phyloP scores from a whole-genome alignment of 2,888 invertebrate genomes.

The Laspeyria flexula region DNA sequence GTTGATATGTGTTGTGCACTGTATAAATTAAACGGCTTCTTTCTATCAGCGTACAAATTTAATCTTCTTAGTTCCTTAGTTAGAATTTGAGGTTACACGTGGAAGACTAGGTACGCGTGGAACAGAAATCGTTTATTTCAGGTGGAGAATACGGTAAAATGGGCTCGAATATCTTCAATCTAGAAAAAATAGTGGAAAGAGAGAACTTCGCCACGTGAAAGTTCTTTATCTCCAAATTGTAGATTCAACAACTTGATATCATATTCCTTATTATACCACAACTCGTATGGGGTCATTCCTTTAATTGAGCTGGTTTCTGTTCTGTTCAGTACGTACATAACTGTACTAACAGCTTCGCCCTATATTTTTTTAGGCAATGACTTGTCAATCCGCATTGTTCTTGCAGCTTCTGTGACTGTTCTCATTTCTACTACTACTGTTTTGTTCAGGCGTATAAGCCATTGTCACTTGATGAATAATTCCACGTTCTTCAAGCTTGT shows the following conservation, averaged over 20 bases:
- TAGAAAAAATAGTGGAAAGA: no score
- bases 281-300: conserved; percentile 14
- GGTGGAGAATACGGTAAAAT: no score
- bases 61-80: no score
- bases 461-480: conserved; percentile 9
- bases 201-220: no score
- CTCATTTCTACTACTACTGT: conserved; percentile 10
- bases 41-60: no score
- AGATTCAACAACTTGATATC: conserved; percentile 8
- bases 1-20: no score
- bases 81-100: no score
- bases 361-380: not conserved
- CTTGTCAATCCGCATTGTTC: conserved; percentile 12
- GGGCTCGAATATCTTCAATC: no score
- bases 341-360: not conserved
- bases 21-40: no score
- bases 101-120: no score
- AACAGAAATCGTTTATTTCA: no score
- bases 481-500: not conserved
- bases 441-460: conserved; percentile 5
- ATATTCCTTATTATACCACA: conserved; percentile 12
- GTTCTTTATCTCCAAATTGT: not conserved
- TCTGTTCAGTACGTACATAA: conserved; percentile 8
- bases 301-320: conserved; percentile 4
- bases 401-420: conserved; percentile 13